Base-by-base conservation (phyloP, 2,113 vertebrate species). In the Haplochromis vanheusdeni region DNA sequence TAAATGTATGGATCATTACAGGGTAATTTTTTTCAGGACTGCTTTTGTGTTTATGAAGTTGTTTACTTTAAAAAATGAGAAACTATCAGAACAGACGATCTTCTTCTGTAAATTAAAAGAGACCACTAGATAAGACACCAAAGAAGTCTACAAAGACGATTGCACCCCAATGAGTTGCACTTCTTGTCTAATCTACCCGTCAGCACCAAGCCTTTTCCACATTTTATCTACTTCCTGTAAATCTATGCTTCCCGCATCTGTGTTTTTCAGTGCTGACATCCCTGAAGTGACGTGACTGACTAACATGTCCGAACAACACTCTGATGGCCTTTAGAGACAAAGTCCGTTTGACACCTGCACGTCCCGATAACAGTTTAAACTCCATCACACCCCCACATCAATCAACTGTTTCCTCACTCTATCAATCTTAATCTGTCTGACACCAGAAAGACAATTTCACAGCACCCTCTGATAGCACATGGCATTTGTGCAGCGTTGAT, bases 401-500 rank as follows among this genome's bases (percentile, higher is more conserved):
- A 45, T 10, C 3, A 79, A 12, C 19, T 7, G 13, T 52, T 54
- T 56, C 85, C 54, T 73, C 68, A 13, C 45, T 83, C 33, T 79
- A 2, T 81, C 82, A 79, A 35, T 35, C 33, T 35, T 8, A 87
- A 91, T 91, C 62, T 28, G 11, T 3, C 5, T 77, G 84, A 91
- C 82, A 89, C 80, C 65, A 9, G 16, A 56, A 19, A 9, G 70
- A 47, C 82, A 80, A 88, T 93, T 93, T 31, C 14, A 35, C 80
- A 28, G 35, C 54, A 6, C 26, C 47, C 2, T 40, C 68, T 83
- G 90, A 94, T 91, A 91, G 80, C 73, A 60, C 73, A 9, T 92
- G 94, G 88, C 91, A 91, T 95, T 95, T 93, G 47, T 58, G 62
- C 83, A 56, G 6, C 12, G 1, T 17, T 35, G 51, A 4, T n/a